phyloP scores from a whole-genome alignment of 92 coral and sea anemone species.

The Palythoa grandiflora region DNA sequence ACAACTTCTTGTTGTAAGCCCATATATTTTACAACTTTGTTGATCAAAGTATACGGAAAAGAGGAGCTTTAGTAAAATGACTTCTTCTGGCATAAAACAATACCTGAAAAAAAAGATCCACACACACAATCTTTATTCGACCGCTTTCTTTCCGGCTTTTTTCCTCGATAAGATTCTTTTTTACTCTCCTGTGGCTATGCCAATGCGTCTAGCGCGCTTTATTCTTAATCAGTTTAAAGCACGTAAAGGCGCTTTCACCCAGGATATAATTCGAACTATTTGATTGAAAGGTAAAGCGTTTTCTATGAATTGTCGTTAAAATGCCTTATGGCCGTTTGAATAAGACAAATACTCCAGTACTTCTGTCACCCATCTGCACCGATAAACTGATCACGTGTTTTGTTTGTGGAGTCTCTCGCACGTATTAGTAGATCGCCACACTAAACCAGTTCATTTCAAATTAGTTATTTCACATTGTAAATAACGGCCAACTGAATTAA shows the following conservation, averaged over 20 bases:
- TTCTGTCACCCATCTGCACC: slow-evolving; percentile 47
- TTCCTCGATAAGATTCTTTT: slow-evolving; percentile 58
- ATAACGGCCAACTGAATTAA: slow-evolving; percentile 88
- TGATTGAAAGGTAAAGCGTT: slow-evolving; percentile 30
- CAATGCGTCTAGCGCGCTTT: background rate
- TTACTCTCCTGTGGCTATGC: background rate
- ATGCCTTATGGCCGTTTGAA: slow-evolving; percentile 43
- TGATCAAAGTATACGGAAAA: background rate
- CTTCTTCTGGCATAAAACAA: slow-evolving; percentile 16
- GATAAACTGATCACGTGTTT: slow-evolving; percentile 30
- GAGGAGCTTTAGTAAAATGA: background rate
- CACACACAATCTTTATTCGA: slow-evolving; percentile 33
- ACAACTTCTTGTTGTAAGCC: background rate
- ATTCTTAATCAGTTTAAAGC: background rate
- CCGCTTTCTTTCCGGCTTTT: slow-evolving; percentile 65
- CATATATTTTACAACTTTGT: background rate
- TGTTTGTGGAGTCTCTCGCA: background rate
- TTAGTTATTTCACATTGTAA: slow-evolving; percentile 92
- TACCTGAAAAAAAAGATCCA: slow-evolving; percentile 19
- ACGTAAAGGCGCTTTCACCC: background rate
- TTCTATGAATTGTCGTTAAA: slow-evolving; percentile 21
- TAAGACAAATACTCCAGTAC: slow-evolving; percentile 7
- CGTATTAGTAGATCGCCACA: slow-evolving; percentile 39
- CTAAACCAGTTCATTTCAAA: slow-evolving; percentile 74
- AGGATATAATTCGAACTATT: background rate